These are phyloP conservation scores for Liasis olivaceus DNA, from an alignment of 2,797 vertebrate species.

Conservation along the genomic window DNA sequence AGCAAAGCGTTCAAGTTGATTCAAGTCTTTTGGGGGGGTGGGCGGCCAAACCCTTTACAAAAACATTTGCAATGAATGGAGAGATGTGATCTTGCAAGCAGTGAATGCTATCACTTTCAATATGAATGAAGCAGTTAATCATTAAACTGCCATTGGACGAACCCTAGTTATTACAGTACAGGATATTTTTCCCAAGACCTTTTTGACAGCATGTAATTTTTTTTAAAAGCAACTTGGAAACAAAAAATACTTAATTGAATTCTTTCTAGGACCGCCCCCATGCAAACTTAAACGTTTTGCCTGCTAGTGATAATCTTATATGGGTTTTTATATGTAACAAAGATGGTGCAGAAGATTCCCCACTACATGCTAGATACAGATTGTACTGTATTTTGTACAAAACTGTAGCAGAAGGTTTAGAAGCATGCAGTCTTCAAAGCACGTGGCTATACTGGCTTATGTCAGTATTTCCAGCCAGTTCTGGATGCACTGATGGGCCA, in stretches of 20 bases:
- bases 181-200: not conserved
- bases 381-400: not conserved
- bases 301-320: not conserved
- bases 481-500: not conserved
- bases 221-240: not conserved
- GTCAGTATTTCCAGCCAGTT: not conserved
- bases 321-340: not conserved
- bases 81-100: not conserved
- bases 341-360: not conserved
- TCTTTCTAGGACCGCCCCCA: not conserved
- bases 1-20: not conserved
- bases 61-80: not conserved
- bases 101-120: not conserved
- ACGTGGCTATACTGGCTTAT: conserved; percentile 8
- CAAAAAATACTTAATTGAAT: not conserved
- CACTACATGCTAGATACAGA: not conserved
- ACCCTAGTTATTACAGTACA: not conserved
- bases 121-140: not conserved
- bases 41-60: not conserved
- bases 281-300: not conserved
- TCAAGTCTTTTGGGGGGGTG: not conserved
- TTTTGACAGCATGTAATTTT: not conserved
- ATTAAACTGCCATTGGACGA: not conserved
- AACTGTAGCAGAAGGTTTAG: not conserved
- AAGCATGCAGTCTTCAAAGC: not conserved